Base-by-base conservation (phyloP, 2,888 invertebrate species). In the Ganaspis brasiliensis region DNA sequence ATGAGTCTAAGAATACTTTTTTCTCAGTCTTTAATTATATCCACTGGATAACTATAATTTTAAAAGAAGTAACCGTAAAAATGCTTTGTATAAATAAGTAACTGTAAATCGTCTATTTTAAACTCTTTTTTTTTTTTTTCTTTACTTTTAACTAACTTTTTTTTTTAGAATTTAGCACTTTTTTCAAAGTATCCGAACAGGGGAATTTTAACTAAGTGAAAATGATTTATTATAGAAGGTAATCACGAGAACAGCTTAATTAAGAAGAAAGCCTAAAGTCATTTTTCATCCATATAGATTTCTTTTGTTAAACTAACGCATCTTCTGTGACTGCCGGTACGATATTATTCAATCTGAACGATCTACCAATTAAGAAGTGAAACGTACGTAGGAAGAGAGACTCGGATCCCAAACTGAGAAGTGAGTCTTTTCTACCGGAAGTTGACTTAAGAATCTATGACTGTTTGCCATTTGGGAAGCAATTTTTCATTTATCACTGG, bases 341-440 rank as follows among this genome's bases (percentile, higher is more conserved):
- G 73, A 76, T 61, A 76, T 82, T 81, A 82, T 82, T 82, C 78
- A 82, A 82, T 79, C 74, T 75, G 74, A 74, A 74, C 55, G 77
- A 80, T 76, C 77, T 78, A 74, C 72, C 76, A 81, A 82, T 82
- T 82, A 82, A 79, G 79, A 81, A 82, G 82, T 82, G 82, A 82
- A 82, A 82, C 80, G 79, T 75, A 73, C 78, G 72, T 79, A 79
- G 79, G 79, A 80, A 82, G 79, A 80, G 80, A 82, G 78, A 80
- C 77, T 74, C 77, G 77, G 19, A 80, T 79, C 76, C 79, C 76
- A 80, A 75, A 74, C 52, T 52, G 45, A 67, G n/a, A 45, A 21
- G 8, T 37, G 63, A 63, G 21, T 45, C 45, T 67, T n/a, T 1
- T 67, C 40, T 67, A 24, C 67, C 67, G 67, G 67, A 67, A 67